Evolutionary conservation across 23 tunicate species (phyloP).

Genomic region (Ciona savignyi): DNA sequence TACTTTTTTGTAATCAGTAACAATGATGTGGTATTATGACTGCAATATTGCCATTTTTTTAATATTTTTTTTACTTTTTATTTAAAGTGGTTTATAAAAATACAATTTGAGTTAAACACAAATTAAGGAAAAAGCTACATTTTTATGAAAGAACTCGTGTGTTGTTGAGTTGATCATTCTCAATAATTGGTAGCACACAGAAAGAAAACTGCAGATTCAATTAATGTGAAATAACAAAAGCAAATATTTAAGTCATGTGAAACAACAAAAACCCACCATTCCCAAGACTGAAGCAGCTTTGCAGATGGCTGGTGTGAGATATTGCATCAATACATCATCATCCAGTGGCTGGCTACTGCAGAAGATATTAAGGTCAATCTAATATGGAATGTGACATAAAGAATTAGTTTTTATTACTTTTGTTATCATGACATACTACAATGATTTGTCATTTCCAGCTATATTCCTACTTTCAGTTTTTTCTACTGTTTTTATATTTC

Average conservation of each 20-base stretch:
- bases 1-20: background rate
- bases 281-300: slow-evolving; percentile 75
- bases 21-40: background rate
- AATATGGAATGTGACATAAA: no score
- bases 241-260: background rate
- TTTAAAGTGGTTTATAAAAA: background rate
- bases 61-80: no score
- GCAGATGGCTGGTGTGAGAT: slow-evolving; percentile 45
- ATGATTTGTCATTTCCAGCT: no score
- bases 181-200: no score
- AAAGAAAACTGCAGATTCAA: no score
- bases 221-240: background rate
- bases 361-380: no score
- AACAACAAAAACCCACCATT: slow-evolving; percentile 16
- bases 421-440: no score
- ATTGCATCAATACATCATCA: slow-evolving; percentile 76
- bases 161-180: no score
- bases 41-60: background rate
- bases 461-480: no score
- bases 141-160: no score
- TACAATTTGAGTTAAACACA: background rate
- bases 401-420: no score
- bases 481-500: no score
- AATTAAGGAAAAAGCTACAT: background rate
- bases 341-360: slow-evolving; percentile 41